Conservation (phyloP, 2,888 invertebrate genomes). For the Tillus elongatus region DNA sequence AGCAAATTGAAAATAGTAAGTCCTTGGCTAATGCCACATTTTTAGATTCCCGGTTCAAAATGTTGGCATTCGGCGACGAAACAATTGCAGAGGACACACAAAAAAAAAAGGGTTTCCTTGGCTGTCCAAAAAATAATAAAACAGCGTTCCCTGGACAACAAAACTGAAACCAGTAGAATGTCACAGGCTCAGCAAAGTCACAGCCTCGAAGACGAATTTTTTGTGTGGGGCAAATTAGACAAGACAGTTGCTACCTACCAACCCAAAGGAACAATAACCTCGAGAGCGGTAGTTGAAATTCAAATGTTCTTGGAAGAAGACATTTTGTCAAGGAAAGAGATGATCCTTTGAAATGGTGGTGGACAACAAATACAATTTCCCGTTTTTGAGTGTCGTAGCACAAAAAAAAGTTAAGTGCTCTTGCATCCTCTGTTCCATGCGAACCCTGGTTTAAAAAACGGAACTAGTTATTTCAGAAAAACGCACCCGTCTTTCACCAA, state of each 20-base stretch:
- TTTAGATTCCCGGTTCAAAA: background rate
- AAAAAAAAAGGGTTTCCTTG: no score
- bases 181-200: no score
- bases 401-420: no score
- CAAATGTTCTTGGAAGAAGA: constrained; percentile 4
- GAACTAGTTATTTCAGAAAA: no score
- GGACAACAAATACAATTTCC: no score
- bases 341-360: constrained; percentile 8
- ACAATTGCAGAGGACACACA: no score
- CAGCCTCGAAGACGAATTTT: background rate
- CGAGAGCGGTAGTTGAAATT: background rate
- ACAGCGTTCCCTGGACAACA: background rate
- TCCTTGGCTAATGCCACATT: background rate
- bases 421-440: no score
- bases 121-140: background rate
- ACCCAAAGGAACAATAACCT: background rate
- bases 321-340: background rate
- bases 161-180: constrained; percentile 1
- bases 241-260: background rate
- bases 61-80: no score
- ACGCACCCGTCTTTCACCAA: no score
- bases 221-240: background rate
- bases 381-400: no score
- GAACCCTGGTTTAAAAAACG: no score
- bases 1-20: background rate